These are phyloP conservation scores for Sminthurides bifidus DNA, from an alignment of 1,140 invertebrate genomes.

Conservation along the genomic window DNA sequence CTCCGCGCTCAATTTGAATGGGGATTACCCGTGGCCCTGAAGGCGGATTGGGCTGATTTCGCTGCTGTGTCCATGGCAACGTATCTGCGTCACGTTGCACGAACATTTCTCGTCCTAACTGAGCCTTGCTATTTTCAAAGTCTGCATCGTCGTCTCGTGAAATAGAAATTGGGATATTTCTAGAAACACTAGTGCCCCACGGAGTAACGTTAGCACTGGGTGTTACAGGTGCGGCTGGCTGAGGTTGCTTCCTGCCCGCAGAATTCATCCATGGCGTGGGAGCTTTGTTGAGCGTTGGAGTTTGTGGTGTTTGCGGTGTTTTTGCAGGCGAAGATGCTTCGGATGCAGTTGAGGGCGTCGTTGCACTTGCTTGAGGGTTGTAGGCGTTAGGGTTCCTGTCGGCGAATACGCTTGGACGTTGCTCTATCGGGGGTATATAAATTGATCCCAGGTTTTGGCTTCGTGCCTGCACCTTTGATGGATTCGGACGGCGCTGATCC, in stretches of 20 bases:
- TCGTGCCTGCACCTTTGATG: conserved; percentile 29
- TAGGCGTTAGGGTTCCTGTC: not conserved
- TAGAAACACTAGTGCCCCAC: conserved; percentile 16
- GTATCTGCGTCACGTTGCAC: not conserved
- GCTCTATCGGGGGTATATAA: conserved; percentile 34
- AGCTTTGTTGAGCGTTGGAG: conserved; percentile 40
- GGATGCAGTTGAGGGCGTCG: conserved; percentile 3
- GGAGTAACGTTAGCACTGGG: conserved; percentile 15
- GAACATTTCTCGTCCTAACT: conserved; percentile 5
- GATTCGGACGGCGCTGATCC: conserved; percentile 10
- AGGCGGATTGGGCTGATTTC: too few relatives aligned
- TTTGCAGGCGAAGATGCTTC: not conserved
- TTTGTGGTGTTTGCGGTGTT: conserved; percentile 17
- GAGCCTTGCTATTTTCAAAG: not conserved
- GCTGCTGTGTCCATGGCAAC: not conserved
- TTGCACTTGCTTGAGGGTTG: conserved; percentile 1
- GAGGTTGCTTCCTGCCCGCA: conserved; percentile 39
- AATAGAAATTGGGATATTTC: conserved; percentile 32
- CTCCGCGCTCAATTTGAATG: conserved; percentile 27
- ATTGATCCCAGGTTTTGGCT: conserved; percentile 34
- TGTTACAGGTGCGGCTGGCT: conserved; percentile 21
- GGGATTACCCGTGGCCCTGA: conserved; percentile 27
- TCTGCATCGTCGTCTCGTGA: conserved; percentile 26
- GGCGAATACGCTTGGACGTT: conserved; percentile 8
- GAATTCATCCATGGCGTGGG: conserved; percentile 48